Conservation (phyloP, 2,888 invertebrate genomes). For the Lasioglossum pauxillum region DNA sequence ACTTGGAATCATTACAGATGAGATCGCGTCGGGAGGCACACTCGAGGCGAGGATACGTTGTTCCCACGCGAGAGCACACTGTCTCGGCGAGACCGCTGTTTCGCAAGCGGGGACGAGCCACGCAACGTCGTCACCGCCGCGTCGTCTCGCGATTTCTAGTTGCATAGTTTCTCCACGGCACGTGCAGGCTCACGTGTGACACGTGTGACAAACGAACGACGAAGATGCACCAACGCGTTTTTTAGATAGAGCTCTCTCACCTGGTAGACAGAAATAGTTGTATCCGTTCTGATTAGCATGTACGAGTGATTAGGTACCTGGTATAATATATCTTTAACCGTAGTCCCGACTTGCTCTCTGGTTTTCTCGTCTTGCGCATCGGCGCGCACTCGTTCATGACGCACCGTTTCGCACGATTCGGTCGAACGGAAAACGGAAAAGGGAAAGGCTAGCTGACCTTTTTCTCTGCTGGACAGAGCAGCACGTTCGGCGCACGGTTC, state of each 20-base stretch:
- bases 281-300: neutral
- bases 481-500: neutral
- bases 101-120: neutral
- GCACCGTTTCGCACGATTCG: neutral
- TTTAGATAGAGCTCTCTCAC: neutral
- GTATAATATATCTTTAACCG: neutral
- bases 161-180: slow-evolving; percentile 20
- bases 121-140: neutral
- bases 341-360: neutral
- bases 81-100: neutral
- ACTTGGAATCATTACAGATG: neutral
- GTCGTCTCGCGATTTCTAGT: neutral
- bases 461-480: neutral
- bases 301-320: slow-evolving; percentile 35
- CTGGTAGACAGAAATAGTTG: neutral
- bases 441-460: neutral
- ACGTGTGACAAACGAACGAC: neutral
- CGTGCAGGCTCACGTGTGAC: slow-evolving; percentile 58
- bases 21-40: neutral
- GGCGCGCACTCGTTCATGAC: neutral
- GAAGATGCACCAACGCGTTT: neutral
- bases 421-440: neutral
- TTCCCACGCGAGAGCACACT: neutral
- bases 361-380: neutral
- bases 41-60: neutral